Base-by-base conservation (phyloP, 2,888 invertebrate genomes). In the Micoletzkya japonica region DNA sequence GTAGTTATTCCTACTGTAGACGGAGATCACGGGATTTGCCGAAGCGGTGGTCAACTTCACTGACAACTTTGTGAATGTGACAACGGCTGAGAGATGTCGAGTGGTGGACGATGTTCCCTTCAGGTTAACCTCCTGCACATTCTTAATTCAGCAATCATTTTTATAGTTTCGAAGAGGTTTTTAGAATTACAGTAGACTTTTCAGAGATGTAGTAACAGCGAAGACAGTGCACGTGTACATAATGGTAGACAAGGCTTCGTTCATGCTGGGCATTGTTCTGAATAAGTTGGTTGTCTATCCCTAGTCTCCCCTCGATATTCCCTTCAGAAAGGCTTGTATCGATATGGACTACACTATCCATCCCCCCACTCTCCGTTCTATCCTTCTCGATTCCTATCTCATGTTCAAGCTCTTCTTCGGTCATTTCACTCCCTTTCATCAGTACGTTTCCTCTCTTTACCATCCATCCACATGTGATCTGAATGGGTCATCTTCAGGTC, bases 41-140 rank as follows among this genome's bases (percentile, higher is more conserved):
- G 95, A 96, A 89, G 96, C 95, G 49, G 92, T 96, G 69, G 91
- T 95, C 60, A 92, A 93, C 86, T 97, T 97, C 88, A 92, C 95
- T 80, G 90, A 92, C 26, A 79, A 79, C 49, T 82, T 85, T 66
- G 70, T 73, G 28, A 54, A 61, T 30, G 32, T 39, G 30, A 30
- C 67, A 2, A 57, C 71, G 34, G 59, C 52, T 36, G 64, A 64
- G 26, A 64, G 37, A 37, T 28, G 34, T 10, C 50, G 30, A 52
- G 2, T 36, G 24, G 32, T 36, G 10, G 52, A 52, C 2, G 52
- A 64, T 7, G 52, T 64, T 2, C 52, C 64, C 6, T 64, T 36
- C 64, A 64, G 64, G 64, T 52, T 32, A 57, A 14, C 17, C 24
- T 6, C 6, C 10, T 44, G 10, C 44, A 20, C 20, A 44, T 44